A percentile compares a stretch with the other conserved stretches of the same genome.
These are phyloP conservation scores for Notodonta dromedarius DNA, from an alignment of 2,888 invertebrate species.

Conservation along the genomic window DNA sequence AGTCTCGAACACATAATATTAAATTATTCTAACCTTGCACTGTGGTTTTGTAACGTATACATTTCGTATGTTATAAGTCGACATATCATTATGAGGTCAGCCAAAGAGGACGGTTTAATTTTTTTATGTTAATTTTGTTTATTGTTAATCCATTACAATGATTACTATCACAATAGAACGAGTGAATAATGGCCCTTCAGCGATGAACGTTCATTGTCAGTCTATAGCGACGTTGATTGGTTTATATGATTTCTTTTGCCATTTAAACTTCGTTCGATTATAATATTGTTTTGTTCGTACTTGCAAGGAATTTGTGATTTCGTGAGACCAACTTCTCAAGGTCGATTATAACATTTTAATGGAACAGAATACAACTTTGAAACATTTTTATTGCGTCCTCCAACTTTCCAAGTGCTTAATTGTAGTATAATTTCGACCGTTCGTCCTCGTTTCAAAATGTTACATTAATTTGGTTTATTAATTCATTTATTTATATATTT, in stretches of 20 bases:
- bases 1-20: slow-evolving; percentile 35
- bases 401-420: background rate
- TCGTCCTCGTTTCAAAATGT: background rate
- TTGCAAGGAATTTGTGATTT: slow-evolving; percentile 21
- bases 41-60: slow-evolving; percentile 45
- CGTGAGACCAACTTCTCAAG: slow-evolving; percentile 21
- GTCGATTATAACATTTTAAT: slow-evolving; percentile 12
- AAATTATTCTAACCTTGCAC: slow-evolving; percentile 50
- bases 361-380: background rate
- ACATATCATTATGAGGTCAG: slow-evolving; percentile 36
- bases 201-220: slow-evolving; percentile 29
- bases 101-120: slow-evolving; percentile 27
- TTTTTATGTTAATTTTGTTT: slow-evolving; percentile 42
- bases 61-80: slow-evolving; percentile 42
- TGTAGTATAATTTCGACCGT: background rate
- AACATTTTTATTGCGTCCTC: no score
- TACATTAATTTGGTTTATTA: slow-evolving; percentile 1
- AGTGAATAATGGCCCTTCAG: slow-evolving; percentile 36
- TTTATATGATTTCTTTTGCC: background rate
- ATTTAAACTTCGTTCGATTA: slow-evolving; percentile 7
- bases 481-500: no score
- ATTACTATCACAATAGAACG: slow-evolving; percentile 41
- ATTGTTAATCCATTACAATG: slow-evolving; percentile 39
- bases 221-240: slow-evolving; percentile 37
- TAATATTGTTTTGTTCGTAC: background rate